A percentile compares a stretch with the other conserved stretches of the same genome.
phyloP scores from a whole-genome alignment of 2,888 invertebrate genomes.

The Orthosia gothica region DNA sequence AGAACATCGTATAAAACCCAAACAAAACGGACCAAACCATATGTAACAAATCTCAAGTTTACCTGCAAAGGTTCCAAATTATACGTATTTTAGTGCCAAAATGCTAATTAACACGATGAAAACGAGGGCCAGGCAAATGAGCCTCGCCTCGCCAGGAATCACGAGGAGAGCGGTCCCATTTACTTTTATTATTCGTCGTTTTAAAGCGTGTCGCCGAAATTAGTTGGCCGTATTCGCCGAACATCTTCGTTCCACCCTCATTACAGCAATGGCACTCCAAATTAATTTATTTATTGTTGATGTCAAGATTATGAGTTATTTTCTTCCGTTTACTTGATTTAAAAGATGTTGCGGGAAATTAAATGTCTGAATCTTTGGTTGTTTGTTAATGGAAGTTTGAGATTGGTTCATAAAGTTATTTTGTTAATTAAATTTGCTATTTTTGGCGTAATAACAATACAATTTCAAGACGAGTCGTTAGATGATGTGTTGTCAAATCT shows the following conservation, averaged over 20 bases:
- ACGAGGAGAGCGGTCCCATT: conserved; percentile 88
- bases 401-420: conserved; percentile 9
- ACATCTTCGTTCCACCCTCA: conserved; percentile 83
- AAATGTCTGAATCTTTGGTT: conserved; percentile 24
- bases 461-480: background rate
- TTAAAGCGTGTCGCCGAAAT: conserved; percentile 90
- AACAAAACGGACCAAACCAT: conserved; percentile 28
- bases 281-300: conserved; percentile 81
- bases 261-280: conserved; percentile 80
- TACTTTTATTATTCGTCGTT: conserved; percentile 90
- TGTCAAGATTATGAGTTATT: conserved; percentile 64
- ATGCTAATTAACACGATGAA: conserved; percentile 89
- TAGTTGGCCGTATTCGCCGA: conserved; percentile 88
- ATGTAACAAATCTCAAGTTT: conserved; percentile 65
- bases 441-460: background rate
- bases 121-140: conserved; percentile 86
- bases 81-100: conserved; percentile 88
- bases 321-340: conserved; percentile 53
- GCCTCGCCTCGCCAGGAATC: conserved; percentile 87
- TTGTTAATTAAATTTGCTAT: background rate
- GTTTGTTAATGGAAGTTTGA: conserved; percentile 2
- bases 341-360: conserved; percentile 38
- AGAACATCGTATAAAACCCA: background rate
- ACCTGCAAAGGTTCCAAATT: conserved; percentile 79
- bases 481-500: background rate